These are phyloP conservation scores for Takifugu ocellatus DNA, from an alignment of 2,797 vertebrate species.

Conservation along the genomic window DNA sequence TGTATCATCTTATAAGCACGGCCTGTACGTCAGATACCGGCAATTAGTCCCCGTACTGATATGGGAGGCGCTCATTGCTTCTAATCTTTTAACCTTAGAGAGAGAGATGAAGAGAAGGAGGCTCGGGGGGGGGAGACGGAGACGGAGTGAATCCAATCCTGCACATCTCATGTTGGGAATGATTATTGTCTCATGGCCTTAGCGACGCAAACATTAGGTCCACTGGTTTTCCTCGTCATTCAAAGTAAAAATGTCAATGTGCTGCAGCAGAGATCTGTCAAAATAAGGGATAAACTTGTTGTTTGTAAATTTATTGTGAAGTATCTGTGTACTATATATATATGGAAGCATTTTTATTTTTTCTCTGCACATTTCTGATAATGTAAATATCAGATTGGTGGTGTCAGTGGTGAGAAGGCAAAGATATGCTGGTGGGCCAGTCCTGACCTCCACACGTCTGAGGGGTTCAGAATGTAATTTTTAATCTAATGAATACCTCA, in stretches of 20 bases:
- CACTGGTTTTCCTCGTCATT: constrained; percentile 2
- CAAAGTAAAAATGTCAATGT: constrained; percentile 17
- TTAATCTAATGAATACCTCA: constrained; percentile 33
- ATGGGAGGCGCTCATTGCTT: constrained; percentile 14
- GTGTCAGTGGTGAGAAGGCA: constrained; percentile 40
- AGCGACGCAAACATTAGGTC: constrained; percentile 46
- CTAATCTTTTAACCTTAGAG: constrained; percentile 39
- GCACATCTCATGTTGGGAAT: constrained; percentile 47
- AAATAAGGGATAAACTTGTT: constrained; percentile 42
- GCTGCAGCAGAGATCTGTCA: constrained; percentile 39
- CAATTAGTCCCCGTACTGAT: constrained; percentile 5
- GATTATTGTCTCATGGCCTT: constrained; percentile 63
- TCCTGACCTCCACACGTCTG: constrained; percentile 24
- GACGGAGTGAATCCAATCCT: constrained; percentile 35
- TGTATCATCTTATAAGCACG: constrained; percentile 38
- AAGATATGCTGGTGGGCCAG: constrained; percentile 6
- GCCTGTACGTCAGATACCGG: constrained; percentile 27
- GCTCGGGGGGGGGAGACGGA: constrained; percentile 23
- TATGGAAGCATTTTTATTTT: constrained; percentile 74
- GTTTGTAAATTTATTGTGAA: constrained; percentile 73
- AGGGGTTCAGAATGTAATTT: constrained; percentile 65
- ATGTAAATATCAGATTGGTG: constrained; percentile 73
- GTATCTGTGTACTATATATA: constrained; percentile 73
- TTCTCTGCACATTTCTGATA: constrained; percentile 76
- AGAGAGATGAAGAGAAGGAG: constrained; percentile 23